Conservation (phyloP, 2,113 vertebrate species). For the Meriones unguiculatus region DNA sequence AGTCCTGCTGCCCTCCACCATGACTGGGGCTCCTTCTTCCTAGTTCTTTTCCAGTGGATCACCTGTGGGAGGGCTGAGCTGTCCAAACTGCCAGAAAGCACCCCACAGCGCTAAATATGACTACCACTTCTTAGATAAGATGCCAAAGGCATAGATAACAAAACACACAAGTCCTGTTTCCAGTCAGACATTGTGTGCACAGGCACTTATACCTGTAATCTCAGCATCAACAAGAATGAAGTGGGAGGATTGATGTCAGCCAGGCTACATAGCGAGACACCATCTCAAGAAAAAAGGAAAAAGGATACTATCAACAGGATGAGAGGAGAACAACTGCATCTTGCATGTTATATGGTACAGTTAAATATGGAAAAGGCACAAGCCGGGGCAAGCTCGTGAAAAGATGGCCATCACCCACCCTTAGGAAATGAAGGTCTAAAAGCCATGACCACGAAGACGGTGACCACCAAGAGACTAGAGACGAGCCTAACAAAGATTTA, state of each 20-base stretch:
- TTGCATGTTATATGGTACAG: no score
- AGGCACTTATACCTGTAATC: neutral
- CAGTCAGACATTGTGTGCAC: neutral
- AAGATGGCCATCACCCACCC: no score
- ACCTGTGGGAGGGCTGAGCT: neutral
- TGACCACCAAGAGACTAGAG: neutral
- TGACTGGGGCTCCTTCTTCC: no score
- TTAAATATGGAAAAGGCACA: neutral
- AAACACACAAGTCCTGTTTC: neutral
- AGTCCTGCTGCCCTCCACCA: fast-evolving
- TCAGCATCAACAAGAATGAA: neutral
- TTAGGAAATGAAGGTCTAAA: fast-evolving
- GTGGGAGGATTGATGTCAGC: neutral
- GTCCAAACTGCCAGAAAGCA: neutral
- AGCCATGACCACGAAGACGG: neutral
- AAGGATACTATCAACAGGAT: neutral
- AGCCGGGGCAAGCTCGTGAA: neutral
- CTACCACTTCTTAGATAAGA: neutral
- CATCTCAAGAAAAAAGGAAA: neutral
- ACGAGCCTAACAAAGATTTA: neutral
- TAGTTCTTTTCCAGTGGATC: neutral
- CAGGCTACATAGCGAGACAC: neutral
- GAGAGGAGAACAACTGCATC: neutral
- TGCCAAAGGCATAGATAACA: neutral
- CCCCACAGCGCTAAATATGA: neutral